A percentile compares a stretch with the other conserved stretches of the same genome.
Conservation (phyloP, 30 jellyfish, hydroid and myxozoan genomes). For the Aurelia coerulea region DNA sequence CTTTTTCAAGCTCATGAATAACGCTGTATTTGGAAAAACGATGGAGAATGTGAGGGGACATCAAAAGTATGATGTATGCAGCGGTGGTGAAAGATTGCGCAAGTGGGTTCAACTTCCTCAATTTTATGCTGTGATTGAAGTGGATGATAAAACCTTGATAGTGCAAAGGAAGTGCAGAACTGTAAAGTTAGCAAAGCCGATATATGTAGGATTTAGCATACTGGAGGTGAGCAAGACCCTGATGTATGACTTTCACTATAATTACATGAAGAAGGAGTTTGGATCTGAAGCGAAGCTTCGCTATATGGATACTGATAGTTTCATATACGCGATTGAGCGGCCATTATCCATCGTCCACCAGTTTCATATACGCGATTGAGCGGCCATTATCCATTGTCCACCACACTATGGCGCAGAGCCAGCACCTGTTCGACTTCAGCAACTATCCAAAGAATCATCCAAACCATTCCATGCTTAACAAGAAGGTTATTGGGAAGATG, state of each 20-base stretch:
- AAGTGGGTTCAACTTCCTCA: background rate
- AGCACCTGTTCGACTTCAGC: background rate
- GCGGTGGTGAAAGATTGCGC: background rate
- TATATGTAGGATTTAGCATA: slow-evolving; percentile 24
- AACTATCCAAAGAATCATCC: slow-evolving; percentile 1
- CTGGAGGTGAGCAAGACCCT: slow-evolving; percentile 36
- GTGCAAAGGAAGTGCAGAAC: background rate
- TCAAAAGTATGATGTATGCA: slow-evolving; percentile 2
- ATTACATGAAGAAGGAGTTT: background rate
- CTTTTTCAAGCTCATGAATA: slow-evolving; percentile 18
- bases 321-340: no score
- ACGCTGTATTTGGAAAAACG: background rate
- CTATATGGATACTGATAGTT: no score
- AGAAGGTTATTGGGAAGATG: slow-evolving; percentile 27
- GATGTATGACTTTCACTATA: slow-evolving; percentile 53
- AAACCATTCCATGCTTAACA: background rate
- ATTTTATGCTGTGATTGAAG: background rate
- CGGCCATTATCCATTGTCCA: no score
- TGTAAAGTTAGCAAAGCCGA: slow-evolving; percentile 2
- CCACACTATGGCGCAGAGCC: no score
- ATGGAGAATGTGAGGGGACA: background rate
- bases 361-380: no score
- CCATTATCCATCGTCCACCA: no score
- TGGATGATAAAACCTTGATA: background rate
- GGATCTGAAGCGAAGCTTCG: no score